Evolutionary conservation across 2,113 vertebrate genomes (phyloP), one percentile per base, ranked within the genome.

Genomic region (Dunckerocampus dactyliophorus): DNA sequence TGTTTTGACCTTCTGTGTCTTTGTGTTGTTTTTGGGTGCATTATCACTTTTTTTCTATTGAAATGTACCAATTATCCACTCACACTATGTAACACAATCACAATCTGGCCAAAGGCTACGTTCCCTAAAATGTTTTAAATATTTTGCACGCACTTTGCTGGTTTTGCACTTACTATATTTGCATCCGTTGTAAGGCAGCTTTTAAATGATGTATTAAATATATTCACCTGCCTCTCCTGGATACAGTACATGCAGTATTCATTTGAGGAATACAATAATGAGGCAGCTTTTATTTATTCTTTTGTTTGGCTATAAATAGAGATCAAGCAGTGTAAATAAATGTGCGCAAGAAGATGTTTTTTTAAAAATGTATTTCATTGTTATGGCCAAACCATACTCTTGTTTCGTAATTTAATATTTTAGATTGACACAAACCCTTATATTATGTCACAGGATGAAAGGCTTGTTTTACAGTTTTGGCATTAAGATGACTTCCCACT

Each of bases 221-320:
- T 19, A 53, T 53, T 53, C 49, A 37, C 28, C 47, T 63, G 43
- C 16, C 59, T 77, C 66, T 60, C 48, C 56, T 69, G 69, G 43
- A 39, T 51, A 39, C 11, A 59, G 46, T 11, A 42, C 20, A 28
- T n/a, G 4, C 28, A 19, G 37, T 34, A 21, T 42, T 16, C 31
- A 54, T 28, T 57, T 47, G 31, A 28, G 55, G 37, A 51, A 28
- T 22, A 17, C 7, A 66, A 62, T 45, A 69, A 59, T 55, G 58
- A 71, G 20, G 59, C 51, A 51, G 62, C 51, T 22, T 21, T 60
- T 45, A 42, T 75, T 12, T 15, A 19, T 51, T 58, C 21, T 49
- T 69, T 69, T 55, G 55, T 58, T 43, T 59, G 52, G 52, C 46
- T 51, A 15, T 55, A 45, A 53, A 71, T 51, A 45, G 50, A 45